Conservation (phyloP, 2,888 invertebrate species). For the Drosophila prolongata region DNA sequence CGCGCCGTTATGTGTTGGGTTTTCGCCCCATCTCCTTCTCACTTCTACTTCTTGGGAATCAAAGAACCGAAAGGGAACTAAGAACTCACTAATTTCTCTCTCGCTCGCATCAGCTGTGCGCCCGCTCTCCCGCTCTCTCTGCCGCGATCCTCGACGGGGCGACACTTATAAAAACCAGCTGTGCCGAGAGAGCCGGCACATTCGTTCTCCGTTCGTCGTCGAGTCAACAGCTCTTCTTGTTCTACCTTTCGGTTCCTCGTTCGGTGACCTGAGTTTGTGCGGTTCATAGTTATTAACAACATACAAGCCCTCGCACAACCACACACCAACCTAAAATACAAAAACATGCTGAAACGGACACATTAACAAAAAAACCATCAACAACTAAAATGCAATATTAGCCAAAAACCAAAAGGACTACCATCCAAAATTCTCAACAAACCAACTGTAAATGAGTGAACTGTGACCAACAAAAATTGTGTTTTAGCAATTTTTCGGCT, state of each 20-base stretch:
- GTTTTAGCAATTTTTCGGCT: slow-evolving; percentile 76
- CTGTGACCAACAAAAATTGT: slow-evolving; percentile 68
- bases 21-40: slow-evolving; percentile 3
- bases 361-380: slow-evolving; percentile 44
- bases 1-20: slow-evolving; percentile 43
- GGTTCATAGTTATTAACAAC: slow-evolving; percentile 9
- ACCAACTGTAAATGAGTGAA: slow-evolving; percentile 60
- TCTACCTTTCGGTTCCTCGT: slow-evolving; percentile 46
- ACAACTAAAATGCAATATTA: slow-evolving; percentile 71
- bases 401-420: slow-evolving; percentile 65
- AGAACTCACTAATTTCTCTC: slow-evolving; percentile 12
- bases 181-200: slow-evolving; percentile 49
- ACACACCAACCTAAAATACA: slow-evolving; percentile 5
- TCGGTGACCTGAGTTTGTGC: slow-evolving; percentile 53
- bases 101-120: slow-evolving; percentile 41
- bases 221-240: slow-evolving; percentile 66
- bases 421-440: slow-evolving; percentile 43
- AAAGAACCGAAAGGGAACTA: slow-evolving; percentile 1
- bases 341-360: slow-evolving; percentile 59
- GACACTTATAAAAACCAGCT: slow-evolving; percentile 66
- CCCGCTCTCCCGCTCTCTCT: slow-evolving; percentile 9
- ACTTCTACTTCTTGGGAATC: slow-evolving; percentile 3
- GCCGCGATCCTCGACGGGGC: slow-evolving; percentile 48
- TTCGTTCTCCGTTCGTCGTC: slow-evolving; percentile 63
- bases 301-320: slow-evolving; percentile 4